Percentiles rank a stretch among this genome's conserved stretches.
Conservation (phyloP, 2,113 vertebrate genomes). For the Pedionomus torquatus region DNA sequence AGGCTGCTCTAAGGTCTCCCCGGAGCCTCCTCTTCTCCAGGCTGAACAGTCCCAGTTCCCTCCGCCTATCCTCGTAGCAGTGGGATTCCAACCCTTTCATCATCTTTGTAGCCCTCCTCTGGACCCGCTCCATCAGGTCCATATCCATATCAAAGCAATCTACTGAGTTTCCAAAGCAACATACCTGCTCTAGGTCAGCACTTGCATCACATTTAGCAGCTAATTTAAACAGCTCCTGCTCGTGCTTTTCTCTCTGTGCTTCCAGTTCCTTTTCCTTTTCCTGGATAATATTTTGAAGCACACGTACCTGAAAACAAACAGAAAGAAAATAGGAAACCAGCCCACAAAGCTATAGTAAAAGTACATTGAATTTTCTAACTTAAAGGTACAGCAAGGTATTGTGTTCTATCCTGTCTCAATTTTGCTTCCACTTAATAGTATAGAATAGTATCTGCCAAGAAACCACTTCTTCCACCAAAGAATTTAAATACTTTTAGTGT, state of each 20-base stretch:
- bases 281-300: conserved; percentile 85
- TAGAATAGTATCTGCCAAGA: background rate
- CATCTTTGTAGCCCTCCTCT: no score
- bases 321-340: background rate
- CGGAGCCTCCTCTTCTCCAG: no score
- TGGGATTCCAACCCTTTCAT: no score
- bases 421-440: background rate
- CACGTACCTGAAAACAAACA: conserved; percentile 75
- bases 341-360: background rate
- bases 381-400: background rate
- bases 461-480: background rate
- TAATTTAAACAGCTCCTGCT: conserved; percentile 88
- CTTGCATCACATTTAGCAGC: conserved; percentile 89
- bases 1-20: no score
- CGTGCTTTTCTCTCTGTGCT: conserved; percentile 81
- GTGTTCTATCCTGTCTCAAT: background rate
- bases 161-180: conserved; percentile 1
- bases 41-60: no score
- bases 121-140: no score
- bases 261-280: conserved; percentile 83
- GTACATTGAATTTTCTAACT: background rate
- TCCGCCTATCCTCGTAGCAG: no score
- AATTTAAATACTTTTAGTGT: background rate
- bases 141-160: background rate
- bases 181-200: conserved; percentile 88